These are phyloP conservation scores for Zootermopsis nevadensis DNA, from an alignment of 2,888 invertebrate species.

Conservation along the genomic window DNA sequence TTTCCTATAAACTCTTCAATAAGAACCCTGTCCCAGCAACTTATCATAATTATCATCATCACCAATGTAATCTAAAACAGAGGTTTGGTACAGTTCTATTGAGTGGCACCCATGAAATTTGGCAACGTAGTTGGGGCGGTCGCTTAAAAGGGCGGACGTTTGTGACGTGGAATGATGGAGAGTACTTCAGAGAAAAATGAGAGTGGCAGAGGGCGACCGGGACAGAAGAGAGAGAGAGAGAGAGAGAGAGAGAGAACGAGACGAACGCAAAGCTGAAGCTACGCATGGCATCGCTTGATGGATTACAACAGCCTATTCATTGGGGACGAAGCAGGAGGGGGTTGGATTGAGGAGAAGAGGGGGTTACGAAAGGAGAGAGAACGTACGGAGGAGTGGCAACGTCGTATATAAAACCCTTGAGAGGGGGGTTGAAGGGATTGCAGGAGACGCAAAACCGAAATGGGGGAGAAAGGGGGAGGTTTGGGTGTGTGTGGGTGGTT, in stretches of 20 bases:
- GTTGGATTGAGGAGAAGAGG: conserved; percentile 37
- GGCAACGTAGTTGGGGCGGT: conserved; percentile 39
- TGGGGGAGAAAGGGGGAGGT: conserved; percentile 9
- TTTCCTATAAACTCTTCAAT: too few relatives aligned
- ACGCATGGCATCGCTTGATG: conserved; percentile 52
- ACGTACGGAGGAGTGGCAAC: conserved; percentile 37
- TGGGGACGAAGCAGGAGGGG: conserved; percentile 36
- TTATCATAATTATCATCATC: neutral
- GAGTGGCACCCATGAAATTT: conserved; percentile 22
- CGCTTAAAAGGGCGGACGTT: conserved; percentile 58
- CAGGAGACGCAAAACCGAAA: conserved; percentile 29
- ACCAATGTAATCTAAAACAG: neutral
- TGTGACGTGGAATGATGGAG: conserved; percentile 79
- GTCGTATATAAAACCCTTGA: conserved; percentile 36
- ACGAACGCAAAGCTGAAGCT: conserved; percentile 41
- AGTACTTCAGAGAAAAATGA: conserved; percentile 79
- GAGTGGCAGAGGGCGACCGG: conserved; percentile 63
- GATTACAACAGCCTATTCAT: conserved; percentile 49
- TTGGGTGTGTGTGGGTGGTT: neutral
- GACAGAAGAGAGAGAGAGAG: conserved; percentile 52
- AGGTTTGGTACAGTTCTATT: neutral
- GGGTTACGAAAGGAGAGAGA: conserved; percentile 13
- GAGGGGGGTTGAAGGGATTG: conserved; percentile 16
- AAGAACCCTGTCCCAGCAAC: too few relatives aligned
- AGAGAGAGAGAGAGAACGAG: conserved; percentile 53